Conservation (phyloP, 2,797 vertebrate genomes). For the Champsocephalus esox region DNA sequence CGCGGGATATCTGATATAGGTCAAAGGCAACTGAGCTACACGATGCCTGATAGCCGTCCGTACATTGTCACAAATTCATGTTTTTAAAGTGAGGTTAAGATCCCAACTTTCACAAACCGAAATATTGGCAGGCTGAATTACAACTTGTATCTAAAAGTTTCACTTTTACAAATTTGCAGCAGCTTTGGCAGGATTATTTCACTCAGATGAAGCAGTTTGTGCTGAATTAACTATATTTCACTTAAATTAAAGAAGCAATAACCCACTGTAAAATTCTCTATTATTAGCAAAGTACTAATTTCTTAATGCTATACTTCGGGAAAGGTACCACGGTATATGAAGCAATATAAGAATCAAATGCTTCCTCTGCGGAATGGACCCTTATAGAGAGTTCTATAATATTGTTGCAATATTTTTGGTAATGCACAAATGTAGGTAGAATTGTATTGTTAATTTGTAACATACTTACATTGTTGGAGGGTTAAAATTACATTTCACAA, state of each 20-base stretch:
- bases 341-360: not conserved
- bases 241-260: no score
- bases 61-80: constrained; percentile 17
- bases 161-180: not conserved
- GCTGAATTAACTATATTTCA: no score
- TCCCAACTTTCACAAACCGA: not conserved
- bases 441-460: not conserved
- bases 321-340: not conserved
- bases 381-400: not conserved
- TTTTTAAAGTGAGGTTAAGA: not conserved
- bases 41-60: constrained; percentile 19
- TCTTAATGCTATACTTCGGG: not conserved
- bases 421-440: not conserved
- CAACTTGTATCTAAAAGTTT: not conserved
- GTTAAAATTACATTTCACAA: not conserved
- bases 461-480: not conserved
- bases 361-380: not conserved
- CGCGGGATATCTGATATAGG: constrained; percentile 41
- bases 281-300: not conserved
- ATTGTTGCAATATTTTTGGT: not conserved
- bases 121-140: not conserved
- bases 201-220: not conserved
- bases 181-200: not conserved
- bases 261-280: no score
- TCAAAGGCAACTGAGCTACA: constrained; percentile 29